These are phyloP conservation scores for Cephalotes varians DNA, from an alignment of 2,888 invertebrate species.

Conservation along the genomic window DNA sequence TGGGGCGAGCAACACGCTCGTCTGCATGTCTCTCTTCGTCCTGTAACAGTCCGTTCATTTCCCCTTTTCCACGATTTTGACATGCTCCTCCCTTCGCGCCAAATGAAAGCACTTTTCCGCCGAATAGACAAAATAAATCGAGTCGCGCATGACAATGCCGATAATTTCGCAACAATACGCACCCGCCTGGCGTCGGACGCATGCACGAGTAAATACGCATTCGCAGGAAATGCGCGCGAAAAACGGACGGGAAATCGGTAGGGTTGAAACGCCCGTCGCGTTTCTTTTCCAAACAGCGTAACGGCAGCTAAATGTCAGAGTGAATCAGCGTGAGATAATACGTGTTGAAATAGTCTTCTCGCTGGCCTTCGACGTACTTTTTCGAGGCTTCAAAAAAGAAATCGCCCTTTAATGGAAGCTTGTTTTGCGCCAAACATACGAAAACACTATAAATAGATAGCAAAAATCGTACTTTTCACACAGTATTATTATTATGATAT, in stretches of 20 bases:
- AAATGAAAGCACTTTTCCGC: constrained; percentile 79
- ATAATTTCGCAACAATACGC: constrained; percentile 75
- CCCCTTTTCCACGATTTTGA: constrained; percentile 27
- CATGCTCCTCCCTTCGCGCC: constrained; percentile 51
- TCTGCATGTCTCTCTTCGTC: constrained; percentile 35
- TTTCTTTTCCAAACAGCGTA: constrained; percentile 49
- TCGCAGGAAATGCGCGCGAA: constrained; percentile 37
- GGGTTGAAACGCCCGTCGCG: constrained; percentile 35
- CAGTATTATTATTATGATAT: not conserved
- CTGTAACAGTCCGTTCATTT: not conserved
- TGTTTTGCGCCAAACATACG: not conserved
- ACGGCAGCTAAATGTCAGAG: constrained; percentile 18
- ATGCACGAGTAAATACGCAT: constrained; percentile 67
- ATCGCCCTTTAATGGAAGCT: not conserved
- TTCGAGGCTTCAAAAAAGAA: not conserved
- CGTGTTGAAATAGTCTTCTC: constrained; percentile 17
- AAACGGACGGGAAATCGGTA: constrained; percentile 40
- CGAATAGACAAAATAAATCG: constrained; percentile 81
- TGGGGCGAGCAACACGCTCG: constrained; percentile 69
- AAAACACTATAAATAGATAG: not conserved
- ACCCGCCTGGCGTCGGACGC: constrained; percentile 51
- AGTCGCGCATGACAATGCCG: constrained; percentile 70
- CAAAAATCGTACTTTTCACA: not conserved
- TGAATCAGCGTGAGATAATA: constrained; percentile 42
- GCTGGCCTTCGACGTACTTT: not conserved